Conservation (phyloP, 2,888 invertebrate genomes). For the Drosophila anomelani region DNA sequence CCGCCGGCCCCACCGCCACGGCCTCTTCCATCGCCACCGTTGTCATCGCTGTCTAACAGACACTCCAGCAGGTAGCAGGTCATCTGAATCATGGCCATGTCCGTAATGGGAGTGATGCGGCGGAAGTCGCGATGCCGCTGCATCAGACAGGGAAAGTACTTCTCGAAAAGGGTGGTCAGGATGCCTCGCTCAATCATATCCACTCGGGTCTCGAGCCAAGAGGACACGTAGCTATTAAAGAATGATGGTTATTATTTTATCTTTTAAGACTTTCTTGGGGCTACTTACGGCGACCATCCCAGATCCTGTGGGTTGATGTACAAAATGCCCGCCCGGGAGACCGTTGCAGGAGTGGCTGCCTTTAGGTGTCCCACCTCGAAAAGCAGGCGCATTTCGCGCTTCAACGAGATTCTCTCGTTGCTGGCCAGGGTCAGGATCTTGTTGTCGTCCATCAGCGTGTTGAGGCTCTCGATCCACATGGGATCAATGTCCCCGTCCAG, state of each 20-base stretch:
- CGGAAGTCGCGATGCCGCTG: conserved; percentile 93
- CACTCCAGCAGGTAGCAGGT: conserved; percentile 95
- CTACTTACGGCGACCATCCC: conserved; percentile 95
- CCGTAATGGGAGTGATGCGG: conserved; percentile 95
- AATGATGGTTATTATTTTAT: background rate
- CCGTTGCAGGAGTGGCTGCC: conserved; percentile 98
- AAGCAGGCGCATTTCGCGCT: conserved; percentile 93
- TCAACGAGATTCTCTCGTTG: conserved; percentile 96
- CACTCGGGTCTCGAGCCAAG: conserved; percentile 93
- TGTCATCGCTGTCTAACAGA: conserved; percentile 86
- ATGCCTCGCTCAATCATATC: conserved; percentile 92
- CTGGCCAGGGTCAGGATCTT: conserved; percentile 97
- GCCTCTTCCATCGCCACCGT: conserved; percentile 28
- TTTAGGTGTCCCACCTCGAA: conserved; percentile 96
- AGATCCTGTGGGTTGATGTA: conserved; percentile 97
- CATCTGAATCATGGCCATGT: conserved; percentile 95
- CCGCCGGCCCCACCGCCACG: conserved; percentile 5
- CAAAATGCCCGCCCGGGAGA: conserved; percentile 96
- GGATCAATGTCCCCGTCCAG: conserved; percentile 95
- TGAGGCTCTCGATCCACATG: conserved; percentile 97
- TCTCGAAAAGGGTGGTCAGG: conserved; percentile 95
- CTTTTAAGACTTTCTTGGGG: background rate
- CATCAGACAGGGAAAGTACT: conserved; percentile 94
- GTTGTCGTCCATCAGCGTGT: conserved; percentile 99
- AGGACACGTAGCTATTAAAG: conserved; percentile 90